Percentiles rank a stretch among this genome's conserved stretches.
Conservation (phyloP, 1,140 invertebrate species). For the Hyposmocoma kahamanoa region DNA sequence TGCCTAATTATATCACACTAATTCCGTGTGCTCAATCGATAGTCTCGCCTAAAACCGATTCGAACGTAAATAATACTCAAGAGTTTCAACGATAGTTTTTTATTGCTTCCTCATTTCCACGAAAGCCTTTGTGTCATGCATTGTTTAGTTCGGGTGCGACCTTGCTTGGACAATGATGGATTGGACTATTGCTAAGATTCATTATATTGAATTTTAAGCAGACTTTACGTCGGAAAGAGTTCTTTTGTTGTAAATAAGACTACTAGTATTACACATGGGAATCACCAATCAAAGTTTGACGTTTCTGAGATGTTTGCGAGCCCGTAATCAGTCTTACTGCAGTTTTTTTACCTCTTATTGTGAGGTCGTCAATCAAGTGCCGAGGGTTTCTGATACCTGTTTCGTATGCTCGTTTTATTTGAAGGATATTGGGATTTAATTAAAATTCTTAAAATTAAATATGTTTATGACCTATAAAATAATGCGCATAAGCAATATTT, state of each 20-base stretch:
- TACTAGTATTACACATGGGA: conserved; percentile 72
- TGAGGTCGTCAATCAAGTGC: conserved; percentile 56
- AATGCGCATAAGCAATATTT: too few species aligned
- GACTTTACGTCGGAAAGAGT: conserved; percentile 12
- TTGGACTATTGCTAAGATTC: conserved; percentile 29
- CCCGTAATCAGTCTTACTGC: conserved; percentile 52
- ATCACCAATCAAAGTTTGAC: conserved; percentile 68
- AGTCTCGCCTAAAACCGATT: conserved; percentile 19
- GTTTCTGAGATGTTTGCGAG: conserved; percentile 48
- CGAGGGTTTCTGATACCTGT: conserved; percentile 22
- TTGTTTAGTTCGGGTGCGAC: conserved; percentile 33
- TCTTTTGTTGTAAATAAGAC: conserved; percentile 42
- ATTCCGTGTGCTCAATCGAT: conserved; percentile 55
- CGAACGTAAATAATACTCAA: neutral
- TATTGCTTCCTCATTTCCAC: conserved; percentile 23
- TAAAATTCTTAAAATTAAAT: conserved; percentile 61
- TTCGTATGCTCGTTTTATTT: conserved; percentile 45
- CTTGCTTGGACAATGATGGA: conserved; percentile 56
- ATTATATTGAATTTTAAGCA: conserved; percentile 41
- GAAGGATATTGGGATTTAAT: conserved; percentile 56
- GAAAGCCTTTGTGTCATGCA: conserved; percentile 23
- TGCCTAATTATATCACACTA: conserved; percentile 63
- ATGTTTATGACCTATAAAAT: too few species aligned
- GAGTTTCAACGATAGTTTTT: conserved; percentile 6
- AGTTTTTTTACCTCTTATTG: conserved; percentile 19